phyloP scores from a whole-genome alignment of 2,113 vertebrate species.

The Danionella cerebrum region DNA sequence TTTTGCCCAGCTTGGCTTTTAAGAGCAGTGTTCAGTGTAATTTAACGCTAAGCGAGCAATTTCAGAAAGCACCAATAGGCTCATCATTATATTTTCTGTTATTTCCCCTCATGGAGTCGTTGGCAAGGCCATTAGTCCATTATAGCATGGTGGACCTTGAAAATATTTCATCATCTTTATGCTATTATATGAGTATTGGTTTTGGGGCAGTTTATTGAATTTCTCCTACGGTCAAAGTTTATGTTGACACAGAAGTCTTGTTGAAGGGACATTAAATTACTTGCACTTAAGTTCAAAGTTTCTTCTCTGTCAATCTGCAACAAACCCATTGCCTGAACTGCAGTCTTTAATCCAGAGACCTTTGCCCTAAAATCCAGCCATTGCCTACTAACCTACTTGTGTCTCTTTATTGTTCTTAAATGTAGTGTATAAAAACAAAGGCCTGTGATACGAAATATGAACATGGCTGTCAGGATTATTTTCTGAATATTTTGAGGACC shows the following conservation, averaged over 20 bases:
- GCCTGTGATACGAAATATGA: no score
- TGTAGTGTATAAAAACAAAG: no score
- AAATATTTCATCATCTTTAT: neutral
- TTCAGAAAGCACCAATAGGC: constrained; percentile 5
- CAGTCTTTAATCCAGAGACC: neutral
- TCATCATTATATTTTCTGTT: neutral
- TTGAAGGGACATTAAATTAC: neutral
- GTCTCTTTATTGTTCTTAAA: no score
- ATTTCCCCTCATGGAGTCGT: neutral
- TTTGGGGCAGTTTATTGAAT: neutral
- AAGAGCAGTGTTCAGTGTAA: neutral
- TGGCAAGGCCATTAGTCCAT: no score
- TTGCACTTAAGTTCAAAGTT: constrained; percentile 1
- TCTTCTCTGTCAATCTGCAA: neutral
- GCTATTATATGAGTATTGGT: neutral
- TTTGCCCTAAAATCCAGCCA: constrained; percentile 3
- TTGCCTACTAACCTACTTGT: no score
- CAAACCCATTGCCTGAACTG: neutral
- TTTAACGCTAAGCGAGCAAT: constrained; percentile 17
- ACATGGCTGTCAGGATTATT: no score
- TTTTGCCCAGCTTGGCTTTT: constrained; percentile 4
- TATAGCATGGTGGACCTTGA: neutral
- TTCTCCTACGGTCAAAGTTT: neutral
- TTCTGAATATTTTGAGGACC: no score
- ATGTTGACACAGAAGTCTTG: constrained; percentile 3